phyloP scores from a whole-genome alignment of 1,140 invertebrate species.

The Nomia melanderi region DNA sequence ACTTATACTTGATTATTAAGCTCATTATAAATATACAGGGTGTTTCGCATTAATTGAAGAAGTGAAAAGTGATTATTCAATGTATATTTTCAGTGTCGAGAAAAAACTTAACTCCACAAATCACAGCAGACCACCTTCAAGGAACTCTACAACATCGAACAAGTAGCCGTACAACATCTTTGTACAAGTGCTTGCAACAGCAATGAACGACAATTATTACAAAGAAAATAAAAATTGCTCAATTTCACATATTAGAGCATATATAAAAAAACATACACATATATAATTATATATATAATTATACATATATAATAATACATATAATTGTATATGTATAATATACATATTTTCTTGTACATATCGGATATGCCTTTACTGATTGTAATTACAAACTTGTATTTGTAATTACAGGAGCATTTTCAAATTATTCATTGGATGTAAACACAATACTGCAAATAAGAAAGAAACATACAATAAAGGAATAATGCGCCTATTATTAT shows the following conservation, averaged over 20 bases:
- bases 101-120: conserved; percentile 72
- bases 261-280: conserved; percentile 10
- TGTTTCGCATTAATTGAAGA: neutral
- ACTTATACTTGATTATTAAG: conserved; percentile 9
- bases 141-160: conserved; percentile 72
- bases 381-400: conserved; percentile 9
- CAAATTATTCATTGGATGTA: conserved; percentile 13
- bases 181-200: neutral
- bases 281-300: no score
- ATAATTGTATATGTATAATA: no score
- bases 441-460: conserved; percentile 1
- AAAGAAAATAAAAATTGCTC: conserved; percentile 38
- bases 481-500: neutral
- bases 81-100: conserved; percentile 68
- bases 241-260: conserved; percentile 30
- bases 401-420: conserved; percentile 22
- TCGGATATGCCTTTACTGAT: conserved; percentile 19
- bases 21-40: neutral
- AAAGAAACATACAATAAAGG: conserved; percentile 23
- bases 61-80: neutral
- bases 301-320: conserved; percentile 16
- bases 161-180: conserved; percentile 42
- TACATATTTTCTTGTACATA: conserved; percentile 30
- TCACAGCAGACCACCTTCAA: conserved; percentile 75
- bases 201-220: conserved; percentile 20